Evolutionary conservation across 2,797 vertebrate genomes (phyloP).

Genomic region (Hozukius guyotensis): DNA sequence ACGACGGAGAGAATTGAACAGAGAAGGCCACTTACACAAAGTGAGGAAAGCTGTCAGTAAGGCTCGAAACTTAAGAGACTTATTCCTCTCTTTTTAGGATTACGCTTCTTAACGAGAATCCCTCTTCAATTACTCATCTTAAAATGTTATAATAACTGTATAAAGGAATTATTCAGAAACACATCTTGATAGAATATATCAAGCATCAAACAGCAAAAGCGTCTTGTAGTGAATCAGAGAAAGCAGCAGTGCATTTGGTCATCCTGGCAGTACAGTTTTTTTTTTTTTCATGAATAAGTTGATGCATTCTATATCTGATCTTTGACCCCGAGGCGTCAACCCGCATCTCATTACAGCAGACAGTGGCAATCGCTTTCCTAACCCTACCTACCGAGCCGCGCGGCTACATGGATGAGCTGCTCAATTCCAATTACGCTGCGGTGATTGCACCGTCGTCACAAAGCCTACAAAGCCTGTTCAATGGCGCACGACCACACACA

Average conservation of each 20-base stretch:
- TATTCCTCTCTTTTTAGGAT: constrained; percentile 4
- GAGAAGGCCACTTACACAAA: background rate
- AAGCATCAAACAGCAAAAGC: background rate
- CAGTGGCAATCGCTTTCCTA: constrained; percentile 25
- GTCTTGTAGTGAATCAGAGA: background rate
- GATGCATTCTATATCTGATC: constrained; percentile 7
- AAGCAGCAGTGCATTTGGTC: background rate
- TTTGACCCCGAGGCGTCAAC: constrained; percentile 36
- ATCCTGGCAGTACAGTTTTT: background rate
- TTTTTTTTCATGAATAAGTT: background rate
- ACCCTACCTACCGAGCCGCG: constrained; percentile 25
- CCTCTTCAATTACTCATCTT: constrained; percentile 15
- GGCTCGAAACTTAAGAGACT: background rate
- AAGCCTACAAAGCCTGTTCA: constrained; percentile 50
- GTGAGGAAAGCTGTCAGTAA: constrained; percentile 3
- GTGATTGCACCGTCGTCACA: constrained; percentile 61
- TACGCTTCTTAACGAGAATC: background rate
- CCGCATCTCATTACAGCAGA: constrained; percentile 48
- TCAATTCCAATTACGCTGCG: constrained; percentile 68
- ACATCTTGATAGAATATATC: background rate
- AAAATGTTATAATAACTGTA: background rate
- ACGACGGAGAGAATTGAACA: constrained; percentile 15
- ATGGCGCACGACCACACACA: constrained; percentile 5
- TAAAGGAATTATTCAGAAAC: background rate
- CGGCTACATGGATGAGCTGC: constrained; percentile 53